Conservation (phyloP, 1,140 invertebrate genomes). For the Hesperophylax magnus region DNA sequence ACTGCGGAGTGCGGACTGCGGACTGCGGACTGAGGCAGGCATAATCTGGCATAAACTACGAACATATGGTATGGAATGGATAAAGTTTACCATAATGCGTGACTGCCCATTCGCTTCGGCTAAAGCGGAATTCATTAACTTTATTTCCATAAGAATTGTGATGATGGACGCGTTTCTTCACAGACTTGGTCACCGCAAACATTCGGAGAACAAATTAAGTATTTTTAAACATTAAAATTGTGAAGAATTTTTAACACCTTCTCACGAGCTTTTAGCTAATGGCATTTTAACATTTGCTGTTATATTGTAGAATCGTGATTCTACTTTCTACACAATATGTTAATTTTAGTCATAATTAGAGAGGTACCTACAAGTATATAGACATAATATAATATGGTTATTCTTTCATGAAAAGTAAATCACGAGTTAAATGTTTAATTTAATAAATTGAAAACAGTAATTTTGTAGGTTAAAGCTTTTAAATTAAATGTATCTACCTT, state of each 20-base stretch:
- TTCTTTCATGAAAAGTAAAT: not conserved
- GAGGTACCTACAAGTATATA: too few relatives aligned
- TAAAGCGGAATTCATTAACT: slow-evolving; percentile 48
- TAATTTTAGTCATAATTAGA: too few relatives aligned
- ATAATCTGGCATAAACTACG: slow-evolving; percentile 16
- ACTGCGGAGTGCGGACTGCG: not conserved
- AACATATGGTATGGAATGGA: slow-evolving; percentile 35
- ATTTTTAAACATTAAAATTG: slow-evolving; percentile 19
- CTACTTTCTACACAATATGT: too few relatives aligned
- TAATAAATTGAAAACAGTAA: not conserved
- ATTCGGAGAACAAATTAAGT: not conserved
- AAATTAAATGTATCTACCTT: slow-evolving; percentile 47
- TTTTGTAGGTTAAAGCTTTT: not conserved
- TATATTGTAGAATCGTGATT: too few relatives aligned
- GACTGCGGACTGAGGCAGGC: not conserved
- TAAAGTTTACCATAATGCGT: slow-evolving; percentile 43
- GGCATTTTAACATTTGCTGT: not conserved
- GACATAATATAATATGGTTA: too few relatives aligned
- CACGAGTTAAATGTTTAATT: not conserved
- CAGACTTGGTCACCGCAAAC: not conserved
- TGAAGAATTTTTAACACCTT: slow-evolving; percentile 4
- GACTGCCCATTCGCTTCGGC: slow-evolving; percentile 45
- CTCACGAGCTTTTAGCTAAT: not conserved
- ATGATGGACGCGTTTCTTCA: slow-evolving; percentile 21
- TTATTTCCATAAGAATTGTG: slow-evolving; percentile 17